Conservation (phyloP, 1,140 invertebrate genomes). For the Drosophila arawakana region DNA sequence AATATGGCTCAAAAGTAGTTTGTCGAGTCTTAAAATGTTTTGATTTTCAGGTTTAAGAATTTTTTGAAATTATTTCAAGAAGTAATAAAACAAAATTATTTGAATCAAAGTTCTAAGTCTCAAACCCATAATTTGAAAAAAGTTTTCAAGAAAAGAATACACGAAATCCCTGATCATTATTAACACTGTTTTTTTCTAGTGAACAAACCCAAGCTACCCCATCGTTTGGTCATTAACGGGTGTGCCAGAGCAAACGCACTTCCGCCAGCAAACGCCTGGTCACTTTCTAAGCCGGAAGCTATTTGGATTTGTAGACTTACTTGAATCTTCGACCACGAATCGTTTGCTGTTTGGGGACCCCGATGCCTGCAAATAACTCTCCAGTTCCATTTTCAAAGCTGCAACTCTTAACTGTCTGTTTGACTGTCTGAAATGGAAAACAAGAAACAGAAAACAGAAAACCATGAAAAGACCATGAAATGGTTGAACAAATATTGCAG, state of each 20-base stretch:
- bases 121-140: too few relatives aligned
- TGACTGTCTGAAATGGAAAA: not conserved
- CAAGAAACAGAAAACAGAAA: constrained; percentile 4
- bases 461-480: constrained; percentile 46
- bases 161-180: too few relatives aligned
- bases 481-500: constrained; percentile 51
- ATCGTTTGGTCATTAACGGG: too few relatives aligned
- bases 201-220: too few relatives aligned
- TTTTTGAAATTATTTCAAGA: too few relatives aligned
- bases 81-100: too few relatives aligned
- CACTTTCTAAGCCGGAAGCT: constrained; percentile 69
- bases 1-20: too few relatives aligned
- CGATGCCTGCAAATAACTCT: constrained; percentile 58
- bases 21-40: too few relatives aligned
- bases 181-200: too few relatives aligned
- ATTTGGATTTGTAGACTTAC: constrained; percentile 55
- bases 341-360: constrained; percentile 66
- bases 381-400: constrained; percentile 52
- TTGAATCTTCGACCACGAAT: constrained; percentile 78
- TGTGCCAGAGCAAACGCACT: constrained; percentile 41
- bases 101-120: too few relatives aligned
- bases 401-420: constrained; percentile 18
- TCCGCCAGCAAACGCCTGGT: constrained; percentile 32
- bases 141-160: too few relatives aligned
- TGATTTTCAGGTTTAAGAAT: too few relatives aligned